phyloP scores from a whole-genome alignment of 2,797 vertebrate species.

The Austrolebias charrua region DNA sequence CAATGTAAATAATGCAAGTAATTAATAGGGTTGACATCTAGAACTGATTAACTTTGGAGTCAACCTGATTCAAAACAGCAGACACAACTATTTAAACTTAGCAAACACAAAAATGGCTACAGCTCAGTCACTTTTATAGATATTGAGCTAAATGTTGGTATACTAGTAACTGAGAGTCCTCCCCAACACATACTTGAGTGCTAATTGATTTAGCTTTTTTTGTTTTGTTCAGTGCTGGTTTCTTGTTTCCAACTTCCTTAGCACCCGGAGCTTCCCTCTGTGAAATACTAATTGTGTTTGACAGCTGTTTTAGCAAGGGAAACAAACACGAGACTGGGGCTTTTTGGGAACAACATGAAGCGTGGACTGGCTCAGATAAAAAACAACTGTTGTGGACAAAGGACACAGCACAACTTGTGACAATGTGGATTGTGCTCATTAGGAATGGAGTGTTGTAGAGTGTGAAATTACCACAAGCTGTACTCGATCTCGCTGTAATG shows the following conservation, averaged over 20 bases:
- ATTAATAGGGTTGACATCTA: too few species aligned
- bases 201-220: too few species aligned
- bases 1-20: too few species aligned
- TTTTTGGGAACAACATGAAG: conserved; percentile 39
- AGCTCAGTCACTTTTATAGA: too few species aligned
- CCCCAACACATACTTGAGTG: too few species aligned
- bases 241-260: conserved; percentile 60
- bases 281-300: conserved; percentile 78
- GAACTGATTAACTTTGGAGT: too few species aligned
- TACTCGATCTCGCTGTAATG: conserved; percentile 22
- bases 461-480: conserved; percentile 40
- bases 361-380: conserved; percentile 42
- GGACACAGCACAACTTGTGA: conserved; percentile 12
- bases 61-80: too few species aligned
- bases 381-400: conserved; percentile 36
- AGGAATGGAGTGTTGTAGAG: conserved; percentile 38
- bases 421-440: conserved; percentile 42
- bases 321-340: conserved; percentile 59
- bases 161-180: too few species aligned
- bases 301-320: conserved; percentile 73
- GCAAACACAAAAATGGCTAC: too few species aligned
- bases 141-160: too few species aligned
- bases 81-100: too few species aligned
- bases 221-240: conserved; percentile 24
- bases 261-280: conserved; percentile 56